Base-by-base conservation (phyloP, 2,797 vertebrate species). In the Pseudocheirus occidentalis region DNA sequence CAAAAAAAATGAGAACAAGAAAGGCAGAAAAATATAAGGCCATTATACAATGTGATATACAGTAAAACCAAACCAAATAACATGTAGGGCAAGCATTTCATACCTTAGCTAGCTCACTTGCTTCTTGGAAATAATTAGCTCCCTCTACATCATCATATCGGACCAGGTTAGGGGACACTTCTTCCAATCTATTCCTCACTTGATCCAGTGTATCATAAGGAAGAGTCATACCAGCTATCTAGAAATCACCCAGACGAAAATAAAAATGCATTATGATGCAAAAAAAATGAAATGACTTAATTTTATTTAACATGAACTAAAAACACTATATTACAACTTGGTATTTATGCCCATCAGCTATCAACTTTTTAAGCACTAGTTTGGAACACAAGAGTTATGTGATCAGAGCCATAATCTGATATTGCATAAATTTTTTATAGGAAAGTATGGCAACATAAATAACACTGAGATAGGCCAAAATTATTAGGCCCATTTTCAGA, bases 41-140 rank as follows among this genome's bases (percentile, higher is more conserved):
- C 87, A n/a, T 34, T 91, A 52, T 0, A 55, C 6, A 27, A 90
- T 16, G 57, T 31, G 11, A 91, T 4, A 52, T 0, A 12, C 0
- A 5, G 90, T 93, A 53, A 95, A 95, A 95, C 94, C 53, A 87
- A 2, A 4, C 0, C 66, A 91, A 91, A 58, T 28, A 10, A 58
- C n/a, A 93, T 91, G 91, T 46, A 16, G 92, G 3, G 6, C 91
- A 94, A 95, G 50, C 14, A 56, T 92, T 97, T 97, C 97, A 95
- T 98, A 99, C 99, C 99, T 98, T 98, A 50, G 99, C 98, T 16
- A 99, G 99, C 95, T 99, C 99, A 92, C 98, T 99, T 92, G 99
- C 99, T 98, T 99, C 99, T 96, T 97, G 99, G 98, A 99, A 99
- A 98, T 99, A 99, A 98, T 99, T 99, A 0, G 99, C 99, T 96